Conservation (phyloP, 1,140 invertebrate species). For the Xylocopa sonorina region DNA sequence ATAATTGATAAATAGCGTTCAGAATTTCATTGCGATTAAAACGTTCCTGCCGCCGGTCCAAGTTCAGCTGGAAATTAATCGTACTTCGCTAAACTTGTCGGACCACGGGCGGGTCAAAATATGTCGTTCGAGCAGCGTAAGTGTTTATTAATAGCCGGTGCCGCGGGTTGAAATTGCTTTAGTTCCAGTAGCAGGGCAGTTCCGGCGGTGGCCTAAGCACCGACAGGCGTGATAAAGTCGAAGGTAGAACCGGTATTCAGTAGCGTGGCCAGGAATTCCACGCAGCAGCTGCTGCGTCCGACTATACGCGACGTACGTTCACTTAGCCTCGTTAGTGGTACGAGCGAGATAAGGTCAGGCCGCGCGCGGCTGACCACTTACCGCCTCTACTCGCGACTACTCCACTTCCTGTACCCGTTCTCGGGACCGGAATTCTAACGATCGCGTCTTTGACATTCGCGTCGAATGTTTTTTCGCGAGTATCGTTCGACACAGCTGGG, state of each 20-base stretch:
- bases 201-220: no score
- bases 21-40: no score
- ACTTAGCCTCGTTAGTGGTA: slow-evolving; percentile 58
- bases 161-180: slow-evolving; percentile 34
- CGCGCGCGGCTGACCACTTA: slow-evolving; percentile 62
- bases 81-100: no score
- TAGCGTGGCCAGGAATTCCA: slow-evolving; percentile 26
- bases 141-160: slow-evolving; percentile 36
- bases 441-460: background rate
- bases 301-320: slow-evolving; percentile 33
- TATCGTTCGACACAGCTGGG: no score
- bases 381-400: slow-evolving; percentile 46
- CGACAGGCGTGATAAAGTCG: slow-evolving; percentile 21
- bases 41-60: no score
- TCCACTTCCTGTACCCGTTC: background rate
- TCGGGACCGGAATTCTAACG: background rate
- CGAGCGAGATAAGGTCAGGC: slow-evolving; percentile 54
- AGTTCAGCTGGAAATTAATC: no score
- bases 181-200: slow-evolving; percentile 5
- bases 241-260: background rate
- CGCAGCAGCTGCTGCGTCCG: slow-evolving; percentile 46
- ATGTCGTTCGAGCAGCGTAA: slow-evolving; percentile 21
- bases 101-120: no score
- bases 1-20: no score
- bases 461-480: background rate